These are phyloP conservation scores for Lanistes nyassanus DNA, from an alignment of 1,140 invertebrate species.

Conservation along the genomic window DNA sequence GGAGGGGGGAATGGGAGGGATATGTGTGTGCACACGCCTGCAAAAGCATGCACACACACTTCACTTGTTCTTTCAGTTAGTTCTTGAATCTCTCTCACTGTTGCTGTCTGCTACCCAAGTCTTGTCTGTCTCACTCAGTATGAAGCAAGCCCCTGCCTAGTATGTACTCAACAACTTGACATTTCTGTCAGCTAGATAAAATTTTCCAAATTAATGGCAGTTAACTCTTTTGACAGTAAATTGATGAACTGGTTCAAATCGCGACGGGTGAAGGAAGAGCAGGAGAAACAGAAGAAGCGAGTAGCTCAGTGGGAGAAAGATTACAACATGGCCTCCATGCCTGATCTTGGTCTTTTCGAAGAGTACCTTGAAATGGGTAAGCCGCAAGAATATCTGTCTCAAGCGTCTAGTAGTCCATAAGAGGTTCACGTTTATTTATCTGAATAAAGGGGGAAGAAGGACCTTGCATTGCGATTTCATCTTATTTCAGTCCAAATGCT, in stretches of 20 bases:
- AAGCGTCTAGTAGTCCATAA: not conserved
- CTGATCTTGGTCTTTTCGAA: conserved; percentile 60
- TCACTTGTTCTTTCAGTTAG: too few species aligned
- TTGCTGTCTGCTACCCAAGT: too few species aligned
- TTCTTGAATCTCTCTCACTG: too few species aligned
- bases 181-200: not conserved
- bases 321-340: conserved; percentile 53
- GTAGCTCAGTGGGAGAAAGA: conserved; percentile 62
- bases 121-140: too few species aligned
- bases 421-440: not conserved
- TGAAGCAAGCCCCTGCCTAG: too few species aligned
- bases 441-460: not conserved
- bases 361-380: conserved; percentile 67
- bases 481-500: not conserved
- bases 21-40: too few species aligned
- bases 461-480: not conserved
- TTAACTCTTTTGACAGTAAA: conserved; percentile 44
- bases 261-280: conserved; percentile 37
- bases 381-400: not conserved
- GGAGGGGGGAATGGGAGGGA: too few species aligned
- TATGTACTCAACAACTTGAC: too few species aligned
- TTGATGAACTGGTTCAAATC: conserved; percentile 59
- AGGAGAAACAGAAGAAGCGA: conserved; percentile 42
- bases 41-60: too few species aligned
- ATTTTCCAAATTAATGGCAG: not conserved